Conservation (phyloP, 2,888 invertebrate genomes). For the Apotomis betuletana region DNA sequence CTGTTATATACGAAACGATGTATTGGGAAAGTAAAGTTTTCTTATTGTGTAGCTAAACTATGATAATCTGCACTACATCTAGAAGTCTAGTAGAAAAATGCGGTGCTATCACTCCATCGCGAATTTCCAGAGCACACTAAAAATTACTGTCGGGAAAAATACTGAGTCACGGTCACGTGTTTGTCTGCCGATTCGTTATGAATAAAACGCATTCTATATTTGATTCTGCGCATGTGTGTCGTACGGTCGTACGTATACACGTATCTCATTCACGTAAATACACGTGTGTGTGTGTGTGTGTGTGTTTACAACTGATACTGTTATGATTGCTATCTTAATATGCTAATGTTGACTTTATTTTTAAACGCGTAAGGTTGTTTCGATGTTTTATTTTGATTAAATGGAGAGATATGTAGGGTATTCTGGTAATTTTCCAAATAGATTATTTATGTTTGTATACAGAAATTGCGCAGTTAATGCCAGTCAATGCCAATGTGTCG, state of each 20-base stretch:
- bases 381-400: constrained; percentile 2
- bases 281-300: not conserved
- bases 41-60: too few species aligned
- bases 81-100: too few species aligned
- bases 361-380: constrained; percentile 5
- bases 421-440: constrained; percentile 43
- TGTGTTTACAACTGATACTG: constrained; percentile 28
- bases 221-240: not conserved
- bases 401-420: constrained; percentile 19
- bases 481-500: not conserved
- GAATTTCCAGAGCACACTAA: too few species aligned
- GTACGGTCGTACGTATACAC: constrained; percentile 6
- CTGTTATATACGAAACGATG: too few species aligned
- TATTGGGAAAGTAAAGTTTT: too few species aligned
- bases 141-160: constrained; percentile 1
- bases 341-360: constrained; percentile 1
- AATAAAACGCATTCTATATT: constrained; percentile 11
- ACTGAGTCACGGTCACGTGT: constrained; percentile 17
- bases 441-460: constrained; percentile 29
- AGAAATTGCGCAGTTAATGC: constrained; percentile 41
- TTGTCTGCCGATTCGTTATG: constrained; percentile 14
- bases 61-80: too few species aligned
- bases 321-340: constrained; percentile 16
- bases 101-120: too few species aligned
- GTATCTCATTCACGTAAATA: not conserved